A percentile compares a stretch with the other conserved stretches of the same genome.
Evolutionary conservation across 2,888 invertebrate genomes (phyloP).

Genomic region (Lasiommata megera): DNA sequence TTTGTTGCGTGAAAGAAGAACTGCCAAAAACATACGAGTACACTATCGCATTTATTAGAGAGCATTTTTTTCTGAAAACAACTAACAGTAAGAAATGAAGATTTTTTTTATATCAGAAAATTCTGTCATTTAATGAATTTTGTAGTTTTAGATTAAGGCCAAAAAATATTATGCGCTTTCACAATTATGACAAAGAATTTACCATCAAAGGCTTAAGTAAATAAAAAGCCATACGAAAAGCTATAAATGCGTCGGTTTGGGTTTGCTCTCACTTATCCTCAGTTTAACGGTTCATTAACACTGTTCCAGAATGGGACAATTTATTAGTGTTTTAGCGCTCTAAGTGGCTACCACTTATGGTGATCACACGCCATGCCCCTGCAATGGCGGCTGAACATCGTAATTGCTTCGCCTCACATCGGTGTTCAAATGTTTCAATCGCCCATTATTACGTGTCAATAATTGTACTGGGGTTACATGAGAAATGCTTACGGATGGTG

Average conservation of each 20-base stretch:
- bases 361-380: slow-evolving; percentile 50
- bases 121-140: too few species aligned
- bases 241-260: background rate
- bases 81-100: too few species aligned
- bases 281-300: slow-evolving; percentile 47
- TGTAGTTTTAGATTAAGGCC: too few species aligned
- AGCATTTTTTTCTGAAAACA: too few species aligned
- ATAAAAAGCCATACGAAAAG: background rate
- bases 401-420: slow-evolving; percentile 61
- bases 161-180: too few species aligned
- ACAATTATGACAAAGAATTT: background rate
- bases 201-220: background rate
- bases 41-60: too few species aligned
- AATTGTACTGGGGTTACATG: slow-evolving; percentile 52
- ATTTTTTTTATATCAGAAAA: too few species aligned
- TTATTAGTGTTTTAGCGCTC: slow-evolving; percentile 53
- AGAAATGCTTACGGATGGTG: background rate
- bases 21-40: too few species aligned
- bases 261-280: slow-evolving; percentile 8
- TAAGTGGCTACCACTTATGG: slow-evolving; percentile 68
- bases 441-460: slow-evolving; percentile 64
- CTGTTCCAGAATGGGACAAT: slow-evolving; percentile 55
- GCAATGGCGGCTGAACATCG: slow-evolving; percentile 48
- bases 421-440: slow-evolving; percentile 49
- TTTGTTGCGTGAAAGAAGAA: too few species aligned